Evolutionary conservation across 2,113 vertebrate genomes (phyloP).

Genomic region (Carassius carassius): DNA sequence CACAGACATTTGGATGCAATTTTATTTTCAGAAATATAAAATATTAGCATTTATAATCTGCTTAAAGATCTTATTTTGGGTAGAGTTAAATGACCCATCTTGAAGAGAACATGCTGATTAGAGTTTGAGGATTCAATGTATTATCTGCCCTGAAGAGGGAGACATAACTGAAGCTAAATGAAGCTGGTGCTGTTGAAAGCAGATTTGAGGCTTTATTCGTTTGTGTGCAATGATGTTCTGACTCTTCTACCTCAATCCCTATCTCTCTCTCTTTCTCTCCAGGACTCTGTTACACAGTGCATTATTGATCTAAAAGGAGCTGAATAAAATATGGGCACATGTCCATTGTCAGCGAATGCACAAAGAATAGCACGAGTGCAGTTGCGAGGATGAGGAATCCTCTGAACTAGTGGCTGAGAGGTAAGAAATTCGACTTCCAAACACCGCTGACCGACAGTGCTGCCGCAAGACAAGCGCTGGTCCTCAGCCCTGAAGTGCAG

Average conservation of each 20-base stretch:
- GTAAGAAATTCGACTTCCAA: slow-evolving; percentile 17
- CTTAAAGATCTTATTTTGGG: not conserved
- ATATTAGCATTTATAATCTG: not conserved
- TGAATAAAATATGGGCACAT: slow-evolving; percentile 56
- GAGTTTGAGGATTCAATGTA: not conserved
- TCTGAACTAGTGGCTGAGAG: slow-evolving; percentile 12
- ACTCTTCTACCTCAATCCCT: slow-evolving; percentile 18
- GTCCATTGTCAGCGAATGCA: slow-evolving; percentile 45
- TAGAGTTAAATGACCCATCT: not conserved
- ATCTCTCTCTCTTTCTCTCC: not conserved
- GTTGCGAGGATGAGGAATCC: slow-evolving; percentile 10
- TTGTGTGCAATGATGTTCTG: slow-evolving; percentile 21
- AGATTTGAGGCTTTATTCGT: not conserved
- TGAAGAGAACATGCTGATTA: not conserved
- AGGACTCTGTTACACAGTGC: slow-evolving; percentile 44
- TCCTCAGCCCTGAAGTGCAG: not conserved
- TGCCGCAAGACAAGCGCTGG: not conserved
- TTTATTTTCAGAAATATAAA: not conserved
- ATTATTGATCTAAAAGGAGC: slow-evolving; percentile 56
- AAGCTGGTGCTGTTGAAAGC: not conserved
- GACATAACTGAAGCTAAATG: slow-evolving; percentile 35
- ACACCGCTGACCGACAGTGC: not conserved
- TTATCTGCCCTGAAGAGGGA: slow-evolving; percentile 24
- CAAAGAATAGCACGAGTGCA: slow-evolving; percentile 17
- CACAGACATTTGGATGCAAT: not conserved